Evolutionary conservation across 2,888 invertebrate genomes (phyloP).

Genomic region (Lasioglossum malachurum): DNA sequence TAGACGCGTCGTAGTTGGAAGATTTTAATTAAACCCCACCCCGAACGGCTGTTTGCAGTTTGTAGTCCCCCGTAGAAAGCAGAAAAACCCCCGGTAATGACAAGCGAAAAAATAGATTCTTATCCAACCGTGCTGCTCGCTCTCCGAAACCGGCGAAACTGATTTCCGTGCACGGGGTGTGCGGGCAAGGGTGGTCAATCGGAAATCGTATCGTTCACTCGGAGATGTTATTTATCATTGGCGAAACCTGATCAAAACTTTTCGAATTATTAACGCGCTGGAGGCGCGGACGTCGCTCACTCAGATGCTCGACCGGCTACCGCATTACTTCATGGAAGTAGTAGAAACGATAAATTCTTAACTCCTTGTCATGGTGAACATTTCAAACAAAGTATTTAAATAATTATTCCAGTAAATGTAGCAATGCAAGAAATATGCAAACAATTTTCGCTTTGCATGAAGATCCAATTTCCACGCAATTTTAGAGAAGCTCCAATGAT

Average conservation of each 20-base stretch:
- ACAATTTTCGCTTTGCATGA: no score
- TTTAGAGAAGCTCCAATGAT: no score
- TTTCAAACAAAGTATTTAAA: no score
- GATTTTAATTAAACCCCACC: conserved; percentile 79
- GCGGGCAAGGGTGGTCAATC: neutral
- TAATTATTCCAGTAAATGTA: no score
- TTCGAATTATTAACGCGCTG: conserved; percentile 1
- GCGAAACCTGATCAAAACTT: neutral
- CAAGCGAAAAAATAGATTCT: conserved; percentile 17
- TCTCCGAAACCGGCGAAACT: conserved; percentile 6
- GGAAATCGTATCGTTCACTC: neutral
- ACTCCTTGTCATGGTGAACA: neutral
- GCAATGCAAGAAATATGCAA: no score
- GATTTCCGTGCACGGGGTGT: neutral
- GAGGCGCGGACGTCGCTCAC: neutral
- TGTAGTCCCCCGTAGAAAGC: conserved; percentile 58
- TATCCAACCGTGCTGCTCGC: conserved; percentile 3
- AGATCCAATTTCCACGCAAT: no score
- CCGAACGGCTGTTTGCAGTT: conserved; percentile 74
- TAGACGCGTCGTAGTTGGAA: conserved; percentile 64
- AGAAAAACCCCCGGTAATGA: conserved; percentile 23
- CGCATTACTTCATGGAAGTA: neutral
- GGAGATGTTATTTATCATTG: neutral
- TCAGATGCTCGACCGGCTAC: neutral
- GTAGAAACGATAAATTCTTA: neutral